phyloP scores from a whole-genome alignment of 1,140 invertebrate species.

The Ceratina japonica region DNA sequence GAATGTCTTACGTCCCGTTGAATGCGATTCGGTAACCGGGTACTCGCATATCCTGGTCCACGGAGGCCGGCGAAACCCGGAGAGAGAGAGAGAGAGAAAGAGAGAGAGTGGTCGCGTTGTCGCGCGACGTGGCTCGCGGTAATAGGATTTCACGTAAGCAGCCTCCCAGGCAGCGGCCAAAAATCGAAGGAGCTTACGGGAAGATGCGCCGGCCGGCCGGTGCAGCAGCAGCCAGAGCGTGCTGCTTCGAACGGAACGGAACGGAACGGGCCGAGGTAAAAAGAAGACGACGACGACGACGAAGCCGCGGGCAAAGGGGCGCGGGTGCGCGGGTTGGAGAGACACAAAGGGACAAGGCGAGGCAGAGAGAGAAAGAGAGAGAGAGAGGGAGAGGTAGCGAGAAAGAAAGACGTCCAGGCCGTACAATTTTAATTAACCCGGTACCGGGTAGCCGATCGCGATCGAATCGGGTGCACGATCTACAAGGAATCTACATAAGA shows the following conservation, averaged over 20 bases:
- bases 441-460: conserved; percentile 78
- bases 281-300: conserved; percentile 30
- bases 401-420: conserved; percentile 62
- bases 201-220: conserved; percentile 45
- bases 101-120: conserved; percentile 42
- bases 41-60: neutral
- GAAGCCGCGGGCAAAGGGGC: neutral
- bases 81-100: neutral
- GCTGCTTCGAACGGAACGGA: neutral
- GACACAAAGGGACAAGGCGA: conserved; percentile 12
- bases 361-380: neutral
- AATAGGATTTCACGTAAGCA: conserved; percentile 72
- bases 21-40: conserved; percentile 19
- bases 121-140: conserved; percentile 57
- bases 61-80: neutral
- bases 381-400: conserved; percentile 1
- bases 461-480: conserved; percentile 81
- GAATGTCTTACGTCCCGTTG: neutral
- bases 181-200: conserved; percentile 72
- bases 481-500: conserved; percentile 81
- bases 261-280: conserved; percentile 8
- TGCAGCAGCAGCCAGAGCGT: conserved; percentile 26
- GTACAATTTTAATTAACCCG: conserved; percentile 80
- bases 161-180: conserved; percentile 72
- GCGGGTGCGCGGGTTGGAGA: conserved; percentile 7